Conservation (phyloP, 2,888 invertebrate genomes). For the Idaea biselata region DNA sequence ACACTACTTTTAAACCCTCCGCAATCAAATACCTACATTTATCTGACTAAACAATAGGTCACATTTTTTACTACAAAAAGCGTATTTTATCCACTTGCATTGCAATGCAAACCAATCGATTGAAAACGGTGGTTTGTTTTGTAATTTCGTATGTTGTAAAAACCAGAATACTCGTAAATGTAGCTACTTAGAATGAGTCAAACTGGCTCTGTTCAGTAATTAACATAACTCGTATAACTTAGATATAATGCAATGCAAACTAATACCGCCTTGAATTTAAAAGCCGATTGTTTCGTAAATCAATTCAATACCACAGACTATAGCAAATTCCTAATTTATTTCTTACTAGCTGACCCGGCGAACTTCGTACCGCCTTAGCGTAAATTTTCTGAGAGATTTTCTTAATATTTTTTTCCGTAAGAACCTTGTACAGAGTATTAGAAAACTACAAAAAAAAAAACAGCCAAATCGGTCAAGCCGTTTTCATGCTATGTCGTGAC, state of each 20-base stretch:
- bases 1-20: no score
- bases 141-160: constrained; percentile 7
- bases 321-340: no score
- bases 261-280: neutral
- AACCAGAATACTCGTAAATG: neutral
- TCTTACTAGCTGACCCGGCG: no score
- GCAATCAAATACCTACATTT: no score
- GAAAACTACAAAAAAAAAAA: no score
- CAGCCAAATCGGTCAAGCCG: no score
- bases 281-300: neutral
- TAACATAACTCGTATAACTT: neutral
- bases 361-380: no score
- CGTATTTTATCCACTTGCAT: neutral
- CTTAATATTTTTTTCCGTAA: no score
- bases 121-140: neutral
- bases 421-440: no score
- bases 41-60: neutral
- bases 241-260: neutral
- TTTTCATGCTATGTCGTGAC: no score
- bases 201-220: neutral
- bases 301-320: no score
- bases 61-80: neutral
- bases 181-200: neutral
- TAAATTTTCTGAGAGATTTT: no score
- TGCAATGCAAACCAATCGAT: neutral